Base-by-base conservation (phyloP, 1,140 invertebrate genomes). In the Ganaspis sp. region DNA sequence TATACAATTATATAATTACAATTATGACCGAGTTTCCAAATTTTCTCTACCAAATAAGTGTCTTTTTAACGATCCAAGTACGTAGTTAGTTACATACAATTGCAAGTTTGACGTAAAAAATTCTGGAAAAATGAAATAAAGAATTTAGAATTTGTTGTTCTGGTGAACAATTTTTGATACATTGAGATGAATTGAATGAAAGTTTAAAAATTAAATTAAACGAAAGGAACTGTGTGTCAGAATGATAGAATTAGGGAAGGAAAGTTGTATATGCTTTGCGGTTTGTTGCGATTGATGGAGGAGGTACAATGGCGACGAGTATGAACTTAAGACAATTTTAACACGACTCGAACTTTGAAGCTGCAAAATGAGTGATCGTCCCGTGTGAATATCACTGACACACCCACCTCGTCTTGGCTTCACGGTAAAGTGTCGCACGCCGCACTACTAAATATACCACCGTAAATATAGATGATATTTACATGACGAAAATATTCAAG, bases 401-500 rank as follows among this genome's bases (percentile, higher is more conserved):
- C 89, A 88, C 88, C 88, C 86, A 89, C 85, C 86, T 87, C 84
- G 84, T 85, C 82, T 85, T 75, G 76, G 78, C 76, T 83, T 82
- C 78, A 75, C 83, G 82, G 83, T 81, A 83, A 74, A 84, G 86
- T 86, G 87, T 87, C 83, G 85, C 85, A 86, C 84, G 79, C 81
- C 86, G 84, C 81, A 79, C 80, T 74, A 88, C 89, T 90, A 90
- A 89, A 90, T 90, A 89, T 90, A 90, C 82, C 84, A 37, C 80
- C 86, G 85, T 87, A 89, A 90, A 90, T 90, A 89, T 89, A 90
- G 88, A 88, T 80, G 81, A 83, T 89, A 90, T 90, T 88, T 88
- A 89, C 87, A 87, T 85, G 83, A 84, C 83, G 82, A 87, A 89
- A 88, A 88, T 87, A 89, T 88, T 81, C 83, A 73, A 80, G 81